These are phyloP conservation scores for Tamandua tetradactyla DNA, from an alignment of 2,797 vertebrate genomes.

Conservation along the genomic window DNA sequence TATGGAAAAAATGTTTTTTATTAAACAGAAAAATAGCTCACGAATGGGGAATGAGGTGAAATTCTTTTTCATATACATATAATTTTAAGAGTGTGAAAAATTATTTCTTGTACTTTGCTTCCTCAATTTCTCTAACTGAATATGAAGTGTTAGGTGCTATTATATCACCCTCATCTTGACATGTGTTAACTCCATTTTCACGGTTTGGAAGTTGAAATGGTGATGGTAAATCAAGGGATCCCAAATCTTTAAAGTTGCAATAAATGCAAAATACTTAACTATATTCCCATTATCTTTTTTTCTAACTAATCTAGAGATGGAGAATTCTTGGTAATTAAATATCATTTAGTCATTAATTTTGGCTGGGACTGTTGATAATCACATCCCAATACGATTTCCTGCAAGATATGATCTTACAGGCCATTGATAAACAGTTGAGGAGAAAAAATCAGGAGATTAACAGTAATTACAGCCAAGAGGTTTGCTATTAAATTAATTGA, in stretches of 20 bases:
- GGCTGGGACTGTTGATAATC: conserved; percentile 78
- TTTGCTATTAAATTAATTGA: conserved; percentile 85
- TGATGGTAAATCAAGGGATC: not conserved
- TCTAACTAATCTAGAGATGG: conserved; percentile 26
- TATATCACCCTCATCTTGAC: not conserved
- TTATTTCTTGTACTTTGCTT: not conserved
- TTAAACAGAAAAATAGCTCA: not conserved
- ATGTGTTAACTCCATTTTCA: not conserved
- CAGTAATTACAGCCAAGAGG: conserved; percentile 83
- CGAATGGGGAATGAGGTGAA: not conserved
- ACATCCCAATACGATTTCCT: conserved; percentile 81
- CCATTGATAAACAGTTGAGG: conserved; percentile 82
- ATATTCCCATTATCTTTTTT: conserved; percentile 47
- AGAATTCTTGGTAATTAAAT: conserved; percentile 71
- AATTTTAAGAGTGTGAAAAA: not conserved
- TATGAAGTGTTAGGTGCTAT: not conserved
- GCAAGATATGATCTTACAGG: conserved; percentile 79
- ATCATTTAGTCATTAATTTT: conserved; percentile 80
- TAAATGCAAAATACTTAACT: not conserved
- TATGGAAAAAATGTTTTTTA: not conserved
- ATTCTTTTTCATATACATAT: not conserved
- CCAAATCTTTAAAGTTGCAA: not conserved
- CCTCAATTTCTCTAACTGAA: not conserved
- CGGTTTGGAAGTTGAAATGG: not conserved
- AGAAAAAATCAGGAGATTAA: conserved; percentile 83